A percentile compares a stretch with the other conserved stretches of the same genome.
Conservation (phyloP, 2,888 invertebrate species). For the Harpalus rubripes region DNA sequence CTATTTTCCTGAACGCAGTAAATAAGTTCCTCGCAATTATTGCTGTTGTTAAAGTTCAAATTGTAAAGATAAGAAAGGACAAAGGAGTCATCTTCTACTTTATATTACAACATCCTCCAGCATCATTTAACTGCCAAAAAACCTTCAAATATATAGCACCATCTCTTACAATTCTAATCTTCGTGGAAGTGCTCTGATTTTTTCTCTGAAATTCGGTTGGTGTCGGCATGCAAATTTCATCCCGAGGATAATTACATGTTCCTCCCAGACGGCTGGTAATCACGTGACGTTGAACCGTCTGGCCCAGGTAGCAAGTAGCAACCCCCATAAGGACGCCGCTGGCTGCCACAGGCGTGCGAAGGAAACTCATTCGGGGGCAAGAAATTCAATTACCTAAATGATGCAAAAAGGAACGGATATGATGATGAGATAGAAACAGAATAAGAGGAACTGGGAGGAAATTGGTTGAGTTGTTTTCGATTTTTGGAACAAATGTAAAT, state of each 20-base stretch:
- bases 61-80: too few relatives aligned
- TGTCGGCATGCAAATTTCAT: constrained; percentile 19
- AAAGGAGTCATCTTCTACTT: too few relatives aligned
- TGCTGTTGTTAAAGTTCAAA: too few relatives aligned
- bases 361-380: constrained; percentile 9
- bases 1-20: too few relatives aligned
- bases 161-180: constrained; percentile 23
- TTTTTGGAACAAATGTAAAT: not conserved
- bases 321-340: constrained; percentile 19
- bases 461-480: not conserved
- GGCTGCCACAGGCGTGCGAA: not conserved
- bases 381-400: constrained; percentile 46
- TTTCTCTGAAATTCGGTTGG: constrained; percentile 13
- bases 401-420: constrained; percentile 26
- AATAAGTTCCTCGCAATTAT: too few relatives aligned
- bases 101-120: too few relatives aligned
- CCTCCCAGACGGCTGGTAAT: constrained; percentile 36
- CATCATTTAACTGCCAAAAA: not conserved
- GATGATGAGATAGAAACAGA: not conserved
- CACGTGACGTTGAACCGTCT: constrained; percentile 34
- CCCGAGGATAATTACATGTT: constrained; percentile 19
- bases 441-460: not conserved
- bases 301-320: constrained; percentile 9
- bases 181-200: constrained; percentile 13
- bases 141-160: not conserved